Evolutionary conservation across 2,797 vertebrate species (phyloP).

Genomic region (Corythornis leucogaster): DNA sequence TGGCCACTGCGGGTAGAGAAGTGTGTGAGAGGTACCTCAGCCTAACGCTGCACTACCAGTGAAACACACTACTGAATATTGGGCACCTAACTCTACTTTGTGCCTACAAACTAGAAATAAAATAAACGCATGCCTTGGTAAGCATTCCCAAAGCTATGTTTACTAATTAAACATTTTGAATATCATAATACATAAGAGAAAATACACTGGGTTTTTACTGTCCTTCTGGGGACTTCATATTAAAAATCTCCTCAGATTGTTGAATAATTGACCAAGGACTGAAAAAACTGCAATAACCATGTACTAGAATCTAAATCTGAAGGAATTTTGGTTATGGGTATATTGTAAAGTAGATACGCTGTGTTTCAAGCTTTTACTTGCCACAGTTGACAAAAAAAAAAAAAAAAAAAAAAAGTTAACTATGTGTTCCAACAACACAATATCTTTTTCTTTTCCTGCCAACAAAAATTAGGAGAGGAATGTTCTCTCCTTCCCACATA

Average conservation of each 20-base stretch:
- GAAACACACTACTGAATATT: neutral
- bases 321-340: neutral
- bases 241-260: neutral
- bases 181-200: neutral
- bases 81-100: neutral
- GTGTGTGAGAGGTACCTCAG: fast-evolving
- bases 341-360: neutral
- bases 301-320: neutral
- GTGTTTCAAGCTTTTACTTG: neutral
- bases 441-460: neutral
- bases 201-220: neutral
- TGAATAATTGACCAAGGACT: neutral
- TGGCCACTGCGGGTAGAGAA: neutral
- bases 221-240: neutral
- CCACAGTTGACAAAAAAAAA: neutral
- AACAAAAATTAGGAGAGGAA: neutral
- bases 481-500: neutral
- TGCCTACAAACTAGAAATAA: neutral
- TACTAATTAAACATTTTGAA: neutral
- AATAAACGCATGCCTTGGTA: neutral
- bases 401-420: neutral
- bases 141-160: neutral
- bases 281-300: neutral
- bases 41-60: fast-evolving
- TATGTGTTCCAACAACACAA: neutral